Base-by-base conservation (phyloP, 2,888 invertebrate genomes). In the Heteropelma amictum region DNA sequence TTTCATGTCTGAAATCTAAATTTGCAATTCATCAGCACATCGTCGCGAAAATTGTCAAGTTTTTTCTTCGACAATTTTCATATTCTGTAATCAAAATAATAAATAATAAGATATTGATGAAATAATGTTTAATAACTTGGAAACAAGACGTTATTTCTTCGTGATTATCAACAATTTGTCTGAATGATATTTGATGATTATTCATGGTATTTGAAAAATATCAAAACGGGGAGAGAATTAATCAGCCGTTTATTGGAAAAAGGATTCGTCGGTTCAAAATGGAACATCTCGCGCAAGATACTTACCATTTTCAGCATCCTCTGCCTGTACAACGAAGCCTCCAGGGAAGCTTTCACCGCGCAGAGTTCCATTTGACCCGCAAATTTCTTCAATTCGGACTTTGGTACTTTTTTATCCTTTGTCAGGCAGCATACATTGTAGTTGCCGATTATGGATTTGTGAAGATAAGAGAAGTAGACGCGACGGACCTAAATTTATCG, bases 241-340 rank as follows among this genome's bases (percentile, higher is more conserved):
- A n/a, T n/a, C n/a, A n/a, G n/a, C n/a, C n/a, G n/a, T n/a, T n/a
- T n/a, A n/a, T n/a, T n/a, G n/a, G n/a, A n/a, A n/a, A n/a, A n/a
- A n/a, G n/a, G n/a, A n/a, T n/a, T 38, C 14, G 1, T 38, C 38
- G 38, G 38, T 14, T 6, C 1, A 14, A 14, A 38, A 5, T 14
- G 5, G 6, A 12, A 67, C 30, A 56, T 40, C 30, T 2, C 7
- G 12, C n/a, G 10, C 7, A 33, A 23, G 12, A 38, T 3, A 64
- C 71, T 80, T 79, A 84, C 86, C 80, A 86, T 73, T 82, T 83
- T 84, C 10, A 85, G 75, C 85, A 86, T 86, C 12, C 82, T 80
- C 77, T 82, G 81, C 60, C 86, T 80, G 54, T 86, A 86, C 10
- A 86, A 67, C 23, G 81, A 79, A 6, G 84, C 78, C 72, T 86